Evolutionary conservation across 2,888 invertebrate genomes (phyloP), one percentile per base, ranked within the genome.

Genomic region (Margaritifera margaritifera): DNA sequence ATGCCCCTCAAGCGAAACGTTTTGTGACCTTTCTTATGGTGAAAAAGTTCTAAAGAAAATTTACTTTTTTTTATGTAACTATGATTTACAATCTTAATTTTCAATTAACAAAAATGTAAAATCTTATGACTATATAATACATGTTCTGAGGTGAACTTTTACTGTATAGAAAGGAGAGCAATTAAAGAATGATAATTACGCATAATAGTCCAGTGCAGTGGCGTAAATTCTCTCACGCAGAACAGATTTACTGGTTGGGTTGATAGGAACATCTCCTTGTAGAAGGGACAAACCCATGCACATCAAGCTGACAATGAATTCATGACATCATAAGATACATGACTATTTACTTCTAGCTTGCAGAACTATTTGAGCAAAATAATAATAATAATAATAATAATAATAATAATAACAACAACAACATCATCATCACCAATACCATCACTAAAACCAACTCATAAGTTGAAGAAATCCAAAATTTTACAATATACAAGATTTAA

Each of bases 181-280:
- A 22, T 63, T 0, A 20, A 50, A 58, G 22, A n/a, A 19, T 27
- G 20, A 18, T 56, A 83, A 85, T 79, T 68, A 90, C 90, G 91
- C 89, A 86, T 92, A 99, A 90, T 98, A 99, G 89, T 99, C 99
- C 66, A 99, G 91, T 67, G 98, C 97, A 53, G 94, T 94, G 76
- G 95, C 95, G 90, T 99, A 99, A 57, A 99, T 95, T 2, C 99
- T 92, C 90, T 99, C 98, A 1, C 99, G 92, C 0, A 99, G 92
- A 2, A 99, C 95, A 87, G 97, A 97, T 83, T 98, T 95, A 70
- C 86, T 81, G 31, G 86, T 84, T 0, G 96, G 95, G 71, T 95
- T 89, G 8, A 92, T 91, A 20, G 97, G 92, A 54, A 89, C 86
- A 84, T 98, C 97, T 42, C 97, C 97, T 92, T 99, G 99, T 0